phyloP scores from a whole-genome alignment of 2,888 invertebrate species.

The Callosobruchus maculatus region DNA sequence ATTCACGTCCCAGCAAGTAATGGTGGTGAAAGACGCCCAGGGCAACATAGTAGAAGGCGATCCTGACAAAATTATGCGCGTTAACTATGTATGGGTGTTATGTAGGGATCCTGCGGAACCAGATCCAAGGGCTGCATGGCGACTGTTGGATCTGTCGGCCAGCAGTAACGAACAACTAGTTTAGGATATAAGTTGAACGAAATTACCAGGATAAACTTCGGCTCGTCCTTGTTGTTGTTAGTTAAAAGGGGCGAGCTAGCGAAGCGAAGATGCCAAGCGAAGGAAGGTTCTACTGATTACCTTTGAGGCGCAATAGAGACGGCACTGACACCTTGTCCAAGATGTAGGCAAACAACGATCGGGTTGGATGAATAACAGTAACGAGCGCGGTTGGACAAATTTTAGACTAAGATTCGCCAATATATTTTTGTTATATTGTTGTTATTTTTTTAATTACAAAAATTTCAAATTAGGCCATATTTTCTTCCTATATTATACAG shows the following conservation, averaged over 20 bases:
- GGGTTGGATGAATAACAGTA: neutral
- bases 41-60: conserved; percentile 91
- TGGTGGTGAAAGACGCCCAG: conserved; percentile 80
- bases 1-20: conserved; percentile 95
- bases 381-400: neutral
- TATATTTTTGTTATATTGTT: neutral
- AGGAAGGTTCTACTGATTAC: neutral
- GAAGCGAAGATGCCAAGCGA: neutral
- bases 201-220: conserved; percentile 10
- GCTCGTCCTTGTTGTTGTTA: conserved; percentile 29
- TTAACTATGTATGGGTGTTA: conserved; percentile 96
- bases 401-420: neutral
- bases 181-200: conserved; percentile 45
- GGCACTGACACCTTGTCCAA: neutral
- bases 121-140: conserved; percentile 95
- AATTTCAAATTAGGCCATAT: neutral
- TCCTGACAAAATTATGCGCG: conserved; percentile 89
- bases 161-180: conserved; percentile 82
- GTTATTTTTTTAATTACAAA: neutral
- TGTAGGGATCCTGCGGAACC: conserved; percentile 93
- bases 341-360: too few relatives aligned
- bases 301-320: neutral
- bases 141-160: conserved; percentile 85
- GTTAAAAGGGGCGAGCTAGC: conserved; percentile 25
- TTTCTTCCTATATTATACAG: too few relatives aligned